A percentile compares a stretch with the other conserved stretches of the same genome.
Conservation (phyloP, 2,797 vertebrate species). For the Anguilla marmorata region DNA sequence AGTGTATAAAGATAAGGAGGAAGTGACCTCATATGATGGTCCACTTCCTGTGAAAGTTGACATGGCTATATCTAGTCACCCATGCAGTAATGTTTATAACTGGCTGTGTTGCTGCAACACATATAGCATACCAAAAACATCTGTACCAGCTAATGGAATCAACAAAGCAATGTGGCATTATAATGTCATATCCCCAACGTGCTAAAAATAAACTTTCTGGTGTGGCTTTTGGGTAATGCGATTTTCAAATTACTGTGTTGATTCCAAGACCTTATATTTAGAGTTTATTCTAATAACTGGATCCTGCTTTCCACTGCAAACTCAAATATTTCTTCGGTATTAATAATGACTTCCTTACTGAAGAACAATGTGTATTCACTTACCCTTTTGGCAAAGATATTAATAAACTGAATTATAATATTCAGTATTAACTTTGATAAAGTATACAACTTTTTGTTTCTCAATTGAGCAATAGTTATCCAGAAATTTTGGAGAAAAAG, state of each 20-base stretch:
- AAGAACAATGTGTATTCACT: not conserved
- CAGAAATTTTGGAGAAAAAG: not conserved
- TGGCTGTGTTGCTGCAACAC: not conserved
- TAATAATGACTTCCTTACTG: not conserved
- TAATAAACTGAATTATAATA: not conserved
- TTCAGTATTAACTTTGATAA: not conserved
- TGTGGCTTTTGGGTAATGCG: not conserved
- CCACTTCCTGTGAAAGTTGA: not conserved
- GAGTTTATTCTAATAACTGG: not conserved
- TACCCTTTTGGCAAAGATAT: not conserved
- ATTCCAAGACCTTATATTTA: not conserved
- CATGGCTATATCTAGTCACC: not conserved
- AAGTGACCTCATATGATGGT: not conserved
- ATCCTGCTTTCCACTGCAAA: not conserved
- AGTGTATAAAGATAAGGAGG: not conserved
- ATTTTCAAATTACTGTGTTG: not conserved
- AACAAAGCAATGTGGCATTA: not conserved
- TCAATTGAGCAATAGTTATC: not conserved
- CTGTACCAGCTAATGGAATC: not conserved
- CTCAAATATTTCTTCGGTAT: not conserved
- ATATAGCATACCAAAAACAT: not conserved
- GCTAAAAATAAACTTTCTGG: not conserved
- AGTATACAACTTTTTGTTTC: not conserved
- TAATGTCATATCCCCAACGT: not conserved
- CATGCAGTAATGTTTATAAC: not conserved